phyloP scores from a whole-genome alignment of 2,113 vertebrate genomes.

The Phrynocephalus versicolor region DNA sequence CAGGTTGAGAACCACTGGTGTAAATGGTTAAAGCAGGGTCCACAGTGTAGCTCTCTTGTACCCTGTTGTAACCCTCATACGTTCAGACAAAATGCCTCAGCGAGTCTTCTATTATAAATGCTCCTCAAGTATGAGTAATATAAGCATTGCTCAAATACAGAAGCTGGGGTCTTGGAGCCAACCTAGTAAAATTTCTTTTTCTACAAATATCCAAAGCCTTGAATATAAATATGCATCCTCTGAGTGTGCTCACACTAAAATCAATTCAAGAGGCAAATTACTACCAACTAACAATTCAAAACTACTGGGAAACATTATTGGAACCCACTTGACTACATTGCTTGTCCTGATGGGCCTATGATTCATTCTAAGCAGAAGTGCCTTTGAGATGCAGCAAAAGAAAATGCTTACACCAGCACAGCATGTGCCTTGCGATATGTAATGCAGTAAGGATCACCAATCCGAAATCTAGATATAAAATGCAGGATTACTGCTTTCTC shows the following conservation, averaged over 20 bases:
- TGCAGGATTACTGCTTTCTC: conserved; percentile 62
- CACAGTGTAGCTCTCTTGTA: too few relatives aligned
- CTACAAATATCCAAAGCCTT: not conserved
- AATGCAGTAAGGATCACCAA: conserved; percentile 65
- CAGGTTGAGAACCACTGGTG: too few relatives aligned
- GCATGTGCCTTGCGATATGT: conserved; percentile 43
- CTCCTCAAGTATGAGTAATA: too few relatives aligned
- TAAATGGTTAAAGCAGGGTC: too few relatives aligned
- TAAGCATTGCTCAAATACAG: too few relatives aligned
- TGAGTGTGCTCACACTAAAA: not conserved
- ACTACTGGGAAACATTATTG: conserved; percentile 50
- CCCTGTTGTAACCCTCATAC: too few relatives aligned
- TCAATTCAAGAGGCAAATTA: conserved; percentile 60
- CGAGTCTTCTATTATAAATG: too few relatives aligned
- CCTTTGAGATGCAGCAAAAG: conserved; percentile 42
- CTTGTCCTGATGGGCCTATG: conserved; percentile 24
- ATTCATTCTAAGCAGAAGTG: conserved; percentile 32
- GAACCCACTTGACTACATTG: conserved; percentile 40
- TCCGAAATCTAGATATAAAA: conserved; percentile 57
- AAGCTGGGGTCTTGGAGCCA: not conserved
- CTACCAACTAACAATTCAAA: conserved; percentile 57
- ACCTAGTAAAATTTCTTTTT: not conserved
- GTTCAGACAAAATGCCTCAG: too few relatives aligned
- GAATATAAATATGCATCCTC: not conserved
- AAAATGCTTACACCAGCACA: conserved; percentile 50